Evolutionary conservation across 1,140 invertebrate genomes (phyloP).

Genomic region (Andrena cerasifolii): DNA sequence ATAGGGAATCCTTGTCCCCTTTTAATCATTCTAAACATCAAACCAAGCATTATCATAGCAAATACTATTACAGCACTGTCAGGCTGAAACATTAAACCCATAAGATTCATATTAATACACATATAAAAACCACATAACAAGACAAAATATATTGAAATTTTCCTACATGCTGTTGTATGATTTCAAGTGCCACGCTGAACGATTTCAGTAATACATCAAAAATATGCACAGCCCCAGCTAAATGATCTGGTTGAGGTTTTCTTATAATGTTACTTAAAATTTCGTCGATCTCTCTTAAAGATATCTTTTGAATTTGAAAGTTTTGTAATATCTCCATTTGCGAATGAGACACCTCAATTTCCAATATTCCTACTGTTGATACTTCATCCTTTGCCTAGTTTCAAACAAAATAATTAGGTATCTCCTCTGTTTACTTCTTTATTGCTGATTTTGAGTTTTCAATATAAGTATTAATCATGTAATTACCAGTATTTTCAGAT

Average conservation of each 20-base stretch:
- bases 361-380: slow-evolving; percentile 57
- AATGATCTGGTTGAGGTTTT: slow-evolving; percentile 37
- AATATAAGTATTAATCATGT: background rate
- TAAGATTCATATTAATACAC: slow-evolving; percentile 8
- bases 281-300: slow-evolving; percentile 69
- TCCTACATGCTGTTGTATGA: slow-evolving; percentile 61
- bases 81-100: slow-evolving; percentile 61
- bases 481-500: slow-evolving; percentile 24
- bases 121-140: slow-evolving; percentile 4
- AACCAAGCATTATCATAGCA: slow-evolving; percentile 44
- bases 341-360: slow-evolving; percentile 58
- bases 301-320: slow-evolving; percentile 63
- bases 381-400: slow-evolving; percentile 58
- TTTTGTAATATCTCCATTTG: slow-evolving; percentile 65
- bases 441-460: background rate
- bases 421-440: background rate
- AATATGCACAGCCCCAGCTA: slow-evolving; percentile 28
- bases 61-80: slow-evolving; percentile 50
- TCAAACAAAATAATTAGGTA: slow-evolving; percentile 3
- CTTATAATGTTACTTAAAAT: slow-evolving; percentile 67
- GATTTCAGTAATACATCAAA: slow-evolving; percentile 31
- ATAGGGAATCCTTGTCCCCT: slow-evolving; percentile 58
- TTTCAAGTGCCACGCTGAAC: background rate
- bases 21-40: slow-evolving; percentile 44
- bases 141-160: slow-evolving; percentile 27